A percentile compares a stretch with the other conserved stretches of the same genome.
Evolutionary conservation across 2,113 vertebrate genomes (phyloP).

Genomic region (Sylvilagus bachmani): DNA sequence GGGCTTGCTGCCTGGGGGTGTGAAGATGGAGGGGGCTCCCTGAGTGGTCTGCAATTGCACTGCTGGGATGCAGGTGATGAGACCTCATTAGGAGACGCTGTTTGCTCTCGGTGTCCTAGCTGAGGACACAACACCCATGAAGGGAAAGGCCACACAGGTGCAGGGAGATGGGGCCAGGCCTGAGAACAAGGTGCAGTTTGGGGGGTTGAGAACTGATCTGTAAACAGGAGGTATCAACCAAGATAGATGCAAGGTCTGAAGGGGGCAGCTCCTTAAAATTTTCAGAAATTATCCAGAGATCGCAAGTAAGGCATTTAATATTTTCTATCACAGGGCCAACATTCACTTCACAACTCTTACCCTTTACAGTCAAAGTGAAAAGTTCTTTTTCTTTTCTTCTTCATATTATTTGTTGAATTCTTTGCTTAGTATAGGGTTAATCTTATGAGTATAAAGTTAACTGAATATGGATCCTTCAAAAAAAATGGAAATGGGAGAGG

Average conservation of each 20-base stretch:
- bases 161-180: background rate
- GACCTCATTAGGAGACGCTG: background rate
- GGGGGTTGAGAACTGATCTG: background rate
- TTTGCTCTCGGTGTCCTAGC: background rate
- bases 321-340: background rate
- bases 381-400: no score
- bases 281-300: background rate
- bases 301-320: background rate
- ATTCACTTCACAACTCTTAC: background rate
- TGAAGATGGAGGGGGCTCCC: background rate
- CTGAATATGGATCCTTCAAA: no score
- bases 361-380: background rate
- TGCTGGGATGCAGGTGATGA: background rate
- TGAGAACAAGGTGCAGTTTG: rapidly evolving
- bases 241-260: background rate
- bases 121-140: background rate
- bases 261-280: background rate
- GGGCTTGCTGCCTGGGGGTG: background rate
- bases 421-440: no score
- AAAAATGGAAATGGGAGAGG: no score
- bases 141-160: background rate
- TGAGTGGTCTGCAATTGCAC: background rate
- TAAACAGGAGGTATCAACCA: background rate
- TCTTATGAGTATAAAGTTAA: no score
- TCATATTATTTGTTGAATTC: no score